Evolutionary conservation across 2,113 vertebrate species (phyloP).

Genomic region (Ammodytes dubius): DNA sequence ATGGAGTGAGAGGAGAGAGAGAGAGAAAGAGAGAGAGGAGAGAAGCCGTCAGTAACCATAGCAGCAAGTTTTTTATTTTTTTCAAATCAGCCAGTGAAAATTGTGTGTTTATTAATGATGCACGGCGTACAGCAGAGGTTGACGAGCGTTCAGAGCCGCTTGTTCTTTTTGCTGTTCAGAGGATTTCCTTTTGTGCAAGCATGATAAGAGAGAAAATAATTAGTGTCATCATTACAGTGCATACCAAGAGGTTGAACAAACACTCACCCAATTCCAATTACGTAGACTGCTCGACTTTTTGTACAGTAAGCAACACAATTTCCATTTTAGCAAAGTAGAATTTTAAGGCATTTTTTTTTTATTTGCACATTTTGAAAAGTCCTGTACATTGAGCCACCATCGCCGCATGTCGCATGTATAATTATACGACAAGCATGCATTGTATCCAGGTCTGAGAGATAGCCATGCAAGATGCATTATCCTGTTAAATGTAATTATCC

Average conservation of each 20-base stretch:
- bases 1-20: slow-evolving; percentile 28
- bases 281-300: not conserved
- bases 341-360: not conserved
- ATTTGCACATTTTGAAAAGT: not conserved
- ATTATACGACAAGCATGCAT: slow-evolving; percentile 11
- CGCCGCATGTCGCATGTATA: not conserved
- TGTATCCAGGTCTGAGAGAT: slow-evolving; percentile 28
- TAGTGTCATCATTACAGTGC: slow-evolving; percentile 35
- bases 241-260: slow-evolving; percentile 30
- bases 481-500: slow-evolving; percentile 51
- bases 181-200: slow-evolving; percentile 63
- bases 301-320: not conserved
- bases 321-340: not conserved
- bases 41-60: slow-evolving; percentile 80
- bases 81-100: slow-evolving; percentile 36
- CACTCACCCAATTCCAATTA: slow-evolving; percentile 23
- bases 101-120: slow-evolving; percentile 47
- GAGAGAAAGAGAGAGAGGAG: slow-evolving; percentile 45
- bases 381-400: not conserved
- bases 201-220: slow-evolving; percentile 47
- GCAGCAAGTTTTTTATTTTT: slow-evolving; percentile 58
- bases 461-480: slow-evolving; percentile 45
- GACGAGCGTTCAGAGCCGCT: slow-evolving; percentile 37
- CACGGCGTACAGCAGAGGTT: slow-evolving; percentile 24
- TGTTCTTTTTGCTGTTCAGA: slow-evolving; percentile 58